Conservation (phyloP, 1,140 invertebrate genomes). For the Dreissena polymorpha region DNA sequence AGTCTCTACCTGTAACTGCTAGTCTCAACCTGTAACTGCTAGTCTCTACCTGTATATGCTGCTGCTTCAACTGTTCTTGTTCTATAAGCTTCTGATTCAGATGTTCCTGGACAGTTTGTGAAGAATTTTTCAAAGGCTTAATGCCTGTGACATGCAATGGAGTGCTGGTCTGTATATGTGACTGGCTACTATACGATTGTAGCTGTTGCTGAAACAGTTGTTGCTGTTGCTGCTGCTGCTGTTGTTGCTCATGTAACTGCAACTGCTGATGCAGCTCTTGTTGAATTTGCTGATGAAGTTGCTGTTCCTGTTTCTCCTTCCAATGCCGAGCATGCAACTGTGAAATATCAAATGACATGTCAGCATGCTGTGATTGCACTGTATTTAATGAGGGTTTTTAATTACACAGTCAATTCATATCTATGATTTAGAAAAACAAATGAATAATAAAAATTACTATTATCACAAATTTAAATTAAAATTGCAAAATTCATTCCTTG, state of each 20-base stretch:
- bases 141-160: too few species aligned
- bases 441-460: too few species aligned
- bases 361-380: too few species aligned
- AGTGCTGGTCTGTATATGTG: too few species aligned
- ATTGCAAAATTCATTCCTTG: too few species aligned
- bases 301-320: constrained; percentile 53
- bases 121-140: constrained; percentile 55
- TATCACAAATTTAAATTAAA: too few species aligned
- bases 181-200: constrained; percentile 54
- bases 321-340: constrained; percentile 51
- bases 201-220: constrained; percentile 64
- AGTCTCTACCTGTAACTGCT: constrained; percentile 43
- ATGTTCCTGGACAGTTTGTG: constrained; percentile 79
- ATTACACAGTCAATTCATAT: too few species aligned
- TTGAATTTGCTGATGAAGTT: constrained; percentile 48
- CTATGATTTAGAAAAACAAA: too few species aligned
- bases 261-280: constrained; percentile 50
- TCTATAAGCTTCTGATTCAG: constrained; percentile 64
- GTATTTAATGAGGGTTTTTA: too few species aligned
- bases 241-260: constrained; percentile 31
- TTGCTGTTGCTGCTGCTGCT: constrained; percentile 53
- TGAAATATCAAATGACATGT: constrained; percentile 14
- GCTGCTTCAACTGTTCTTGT: constrained; percentile 56
- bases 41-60: constrained; percentile 43
- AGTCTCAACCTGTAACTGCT: constrained; percentile 48